A percentile compares a stretch with the other conserved stretches of the same genome.
phyloP scores from a whole-genome alignment of 2,113 vertebrate species.

The Perccottus glenii region DNA sequence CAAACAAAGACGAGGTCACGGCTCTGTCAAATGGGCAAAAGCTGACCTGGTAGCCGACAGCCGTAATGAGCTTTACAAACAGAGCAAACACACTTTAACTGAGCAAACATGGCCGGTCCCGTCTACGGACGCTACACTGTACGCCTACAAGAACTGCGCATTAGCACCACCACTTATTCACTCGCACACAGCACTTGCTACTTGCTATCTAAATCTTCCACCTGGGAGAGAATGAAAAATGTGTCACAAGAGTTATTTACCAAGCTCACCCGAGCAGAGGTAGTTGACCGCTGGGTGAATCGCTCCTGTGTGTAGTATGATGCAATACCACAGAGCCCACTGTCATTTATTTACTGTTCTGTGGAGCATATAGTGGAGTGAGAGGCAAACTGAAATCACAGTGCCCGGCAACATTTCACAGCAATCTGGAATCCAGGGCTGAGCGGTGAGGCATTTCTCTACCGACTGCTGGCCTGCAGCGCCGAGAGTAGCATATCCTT shows the following conservation, averaged over 20 bases:
- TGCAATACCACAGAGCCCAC: slow-evolving; percentile 43
- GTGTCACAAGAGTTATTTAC: slow-evolving; percentile 63
- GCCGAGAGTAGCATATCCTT: slow-evolving; percentile 69
- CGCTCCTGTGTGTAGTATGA: slow-evolving; percentile 62
- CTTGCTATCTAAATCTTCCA: slow-evolving; percentile 66
- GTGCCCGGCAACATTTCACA: slow-evolving; percentile 78
- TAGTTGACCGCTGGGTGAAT: slow-evolving; percentile 61
- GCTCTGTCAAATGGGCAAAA: slow-evolving; percentile 51
- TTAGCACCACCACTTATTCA: slow-evolving; percentile 33
- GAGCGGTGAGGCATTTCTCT: slow-evolving; percentile 82
- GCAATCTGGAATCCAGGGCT: slow-evolving; percentile 71
- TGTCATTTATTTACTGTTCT: slow-evolving; percentile 67
- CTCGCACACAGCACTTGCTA: slow-evolving; percentile 48
- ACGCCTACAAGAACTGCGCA: slow-evolving; percentile 13
- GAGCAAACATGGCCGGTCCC: slow-evolving; percentile 45
- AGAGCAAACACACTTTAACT: slow-evolving; percentile 46
- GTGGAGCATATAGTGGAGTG: slow-evolving; percentile 11
- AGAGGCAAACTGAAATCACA: slow-evolving; percentile 58
- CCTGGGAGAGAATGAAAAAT: slow-evolving; percentile 75
- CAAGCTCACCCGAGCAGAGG: slow-evolving; percentile 49
- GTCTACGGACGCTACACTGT: slow-evolving; percentile 28
- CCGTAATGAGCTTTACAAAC: slow-evolving; percentile 36
- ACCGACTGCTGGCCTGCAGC: slow-evolving; percentile 68
- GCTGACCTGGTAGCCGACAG: slow-evolving; percentile 35
- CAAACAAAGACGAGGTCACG: slow-evolving; percentile 56